phyloP scores from a whole-genome alignment of 2,888 invertebrate species.

The Pseudanteris insignis region DNA sequence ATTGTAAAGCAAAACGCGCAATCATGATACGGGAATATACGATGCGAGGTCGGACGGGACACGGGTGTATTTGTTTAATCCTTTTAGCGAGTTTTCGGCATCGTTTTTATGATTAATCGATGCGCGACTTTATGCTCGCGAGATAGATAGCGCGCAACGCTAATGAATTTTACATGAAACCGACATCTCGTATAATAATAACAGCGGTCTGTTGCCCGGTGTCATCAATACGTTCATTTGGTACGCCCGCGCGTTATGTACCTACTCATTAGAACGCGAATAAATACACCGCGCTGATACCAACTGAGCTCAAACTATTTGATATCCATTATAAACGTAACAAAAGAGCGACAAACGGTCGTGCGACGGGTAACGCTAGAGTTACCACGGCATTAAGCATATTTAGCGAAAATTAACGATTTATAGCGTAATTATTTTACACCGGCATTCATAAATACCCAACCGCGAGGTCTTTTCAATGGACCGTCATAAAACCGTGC shows the following conservation, averaged over 20 bases:
- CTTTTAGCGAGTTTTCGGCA: slow-evolving; percentile 15
- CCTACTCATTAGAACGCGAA: slow-evolving; percentile 22
- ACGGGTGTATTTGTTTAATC: slow-evolving; percentile 11
- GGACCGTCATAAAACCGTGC: too few relatives aligned
- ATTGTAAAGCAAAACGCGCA: slow-evolving; percentile 6
- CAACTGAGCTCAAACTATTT: too few relatives aligned
- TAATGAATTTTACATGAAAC: slow-evolving; percentile 38
- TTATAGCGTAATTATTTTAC: too few relatives aligned
- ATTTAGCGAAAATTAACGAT: too few relatives aligned
- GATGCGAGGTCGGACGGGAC: not conserved
- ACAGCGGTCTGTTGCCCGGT: slow-evolving; percentile 14
- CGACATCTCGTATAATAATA: slow-evolving; percentile 32
- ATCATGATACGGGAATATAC: slow-evolving; percentile 1
- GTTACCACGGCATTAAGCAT: too few relatives aligned
- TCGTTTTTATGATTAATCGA: slow-evolving; percentile 37
- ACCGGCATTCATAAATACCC: too few relatives aligned
- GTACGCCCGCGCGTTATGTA: slow-evolving; percentile 19
- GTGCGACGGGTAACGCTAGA: too few relatives aligned
- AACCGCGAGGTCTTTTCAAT: too few relatives aligned
- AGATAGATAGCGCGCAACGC: slow-evolving; percentile 6
- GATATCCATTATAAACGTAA: too few relatives aligned
- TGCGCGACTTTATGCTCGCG: slow-evolving; percentile 9
- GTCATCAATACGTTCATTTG: slow-evolving; percentile 33
- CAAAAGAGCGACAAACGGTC: too few relatives aligned
- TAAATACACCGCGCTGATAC: slow-evolving; percentile 29